Evolutionary conservation across 2,797 vertebrate species (phyloP), one percentile per base, ranked within the genome.

Genomic region (Lepidocolaptes lacrymiger): DNA sequence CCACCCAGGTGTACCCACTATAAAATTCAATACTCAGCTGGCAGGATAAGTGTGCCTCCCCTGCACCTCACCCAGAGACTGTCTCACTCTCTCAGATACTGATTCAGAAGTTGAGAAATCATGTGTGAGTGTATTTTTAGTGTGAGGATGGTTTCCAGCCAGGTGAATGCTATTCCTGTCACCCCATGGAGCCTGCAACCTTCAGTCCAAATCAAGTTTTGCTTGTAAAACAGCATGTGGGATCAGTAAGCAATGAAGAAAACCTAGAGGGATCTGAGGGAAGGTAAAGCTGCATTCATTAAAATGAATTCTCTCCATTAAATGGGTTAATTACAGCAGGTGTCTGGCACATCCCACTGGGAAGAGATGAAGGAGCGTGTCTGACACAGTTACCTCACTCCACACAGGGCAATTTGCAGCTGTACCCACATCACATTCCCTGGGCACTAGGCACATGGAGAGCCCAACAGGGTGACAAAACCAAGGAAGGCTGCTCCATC

Each of bases 351-450:
- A 43, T 39, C 30, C 48, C 76, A 14, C 46, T 0, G 1, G 62
- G 55, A 43, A 36, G 41, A 43, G 49, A 21, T 15, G 52, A n/a
- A 66, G 67, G 46, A 87, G n/a, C 0, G 2, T 39, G 48, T 44
- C 75, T 58, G 68, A 24, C 0, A 2, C 39, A 46, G 9, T 12
- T 19, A 18, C 44, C 28, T 67, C 11, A 3, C 28, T 34, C 36
- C 4, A 22, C 5, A 0, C 34, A 4, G 59, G 49, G 55, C 0
- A 1, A 7, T 6, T 12, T 4, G 52, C 0, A 3, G 32, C 67
- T 49, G 32, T 4, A 4, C 58, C 44, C 21, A 7, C 3, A 1
- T 4, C 1, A 0, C 3, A 1, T 10, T 68, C 16, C 30, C 63
- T 2, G 2, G 44, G 36, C 37, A 19, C n/a, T 7, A 22, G 37